Evolutionary conservation across 2,113 vertebrate species (phyloP).

Genomic region (cattle (Bos taurus)): ARS-UCD2.0 NC_037343.1:46417001-46417500

Average conservation of each 20-base stretch:
- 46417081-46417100: not conserved
- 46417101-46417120: fast-evolving
- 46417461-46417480: not conserved
- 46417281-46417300: not conserved
- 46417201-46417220: not conserved
- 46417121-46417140: not conserved
- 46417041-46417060: not conserved
- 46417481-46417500: fast-evolving
- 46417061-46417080: not conserved
- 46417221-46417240: not conserved
- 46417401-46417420: not conserved
- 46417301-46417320: not conserved
- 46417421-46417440: not conserved
- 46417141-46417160: not conserved
- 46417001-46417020: not conserved
- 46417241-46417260: not conserved
- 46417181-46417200: not conserved
- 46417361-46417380: not conserved
- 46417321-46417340: not conserved
- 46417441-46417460: fast-evolving
- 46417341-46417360: not conserved
- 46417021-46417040: not conserved
- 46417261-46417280: not conserved
- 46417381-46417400: not conserved
- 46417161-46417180: not conserved